phyloP scores from a whole-genome alignment of 1,140 invertebrate species.

The Eriocheir sinensis region DNA sequence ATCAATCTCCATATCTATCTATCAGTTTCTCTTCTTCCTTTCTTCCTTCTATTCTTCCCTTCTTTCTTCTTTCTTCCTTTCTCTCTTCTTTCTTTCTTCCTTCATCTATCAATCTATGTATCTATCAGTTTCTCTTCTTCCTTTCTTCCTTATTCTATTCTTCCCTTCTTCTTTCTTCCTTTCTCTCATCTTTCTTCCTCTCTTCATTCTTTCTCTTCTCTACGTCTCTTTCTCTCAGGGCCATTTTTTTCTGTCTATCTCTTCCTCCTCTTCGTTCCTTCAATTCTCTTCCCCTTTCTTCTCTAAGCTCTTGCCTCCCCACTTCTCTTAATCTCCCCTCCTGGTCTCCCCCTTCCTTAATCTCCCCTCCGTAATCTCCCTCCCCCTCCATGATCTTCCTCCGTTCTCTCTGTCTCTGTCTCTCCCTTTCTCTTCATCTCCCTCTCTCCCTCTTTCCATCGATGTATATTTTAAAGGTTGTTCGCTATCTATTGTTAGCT shows the following conservation, averaged over 20 bases:
- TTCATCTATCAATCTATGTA: no score
- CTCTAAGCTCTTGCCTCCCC: background rate
- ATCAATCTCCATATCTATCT: no score
- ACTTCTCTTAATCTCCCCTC: background rate
- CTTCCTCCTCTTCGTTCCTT: background rate
- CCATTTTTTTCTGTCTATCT: no score
- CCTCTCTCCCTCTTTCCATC: background rate
- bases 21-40: no score
- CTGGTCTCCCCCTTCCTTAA: conserved; percentile 1
- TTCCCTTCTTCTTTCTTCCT: background rate
- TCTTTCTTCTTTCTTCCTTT: no score
- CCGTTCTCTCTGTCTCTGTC: background rate
- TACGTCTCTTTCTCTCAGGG: background rate
- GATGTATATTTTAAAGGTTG: no score
- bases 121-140: no score
- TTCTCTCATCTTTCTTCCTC: background rate
- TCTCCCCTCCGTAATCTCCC: background rate
- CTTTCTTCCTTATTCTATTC: background rate
- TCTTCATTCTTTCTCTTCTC: background rate
- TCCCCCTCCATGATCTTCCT: background rate
- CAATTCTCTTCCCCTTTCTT: background rate
- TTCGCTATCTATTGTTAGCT: no score
- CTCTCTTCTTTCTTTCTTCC: no score
- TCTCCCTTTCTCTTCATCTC: conserved; percentile 17
- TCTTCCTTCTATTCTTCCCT: no score